These are phyloP conservation scores for Galemys pyrenaicus DNA, from an alignment of 2,113 vertebrate genomes.

Conservation along the genomic window DNA sequence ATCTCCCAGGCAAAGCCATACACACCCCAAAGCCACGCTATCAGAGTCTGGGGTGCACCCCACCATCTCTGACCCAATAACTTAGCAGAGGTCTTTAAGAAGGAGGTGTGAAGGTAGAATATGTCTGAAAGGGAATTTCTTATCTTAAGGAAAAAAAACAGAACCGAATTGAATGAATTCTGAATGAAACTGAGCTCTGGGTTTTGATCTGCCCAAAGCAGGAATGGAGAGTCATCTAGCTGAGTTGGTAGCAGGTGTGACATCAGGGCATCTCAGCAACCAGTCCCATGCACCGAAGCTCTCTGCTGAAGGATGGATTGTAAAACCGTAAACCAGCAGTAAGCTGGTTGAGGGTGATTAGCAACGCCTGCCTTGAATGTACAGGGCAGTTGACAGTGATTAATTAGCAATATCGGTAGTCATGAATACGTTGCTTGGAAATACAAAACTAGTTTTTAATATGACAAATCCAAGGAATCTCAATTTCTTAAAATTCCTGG, in stretches of 20 bases:
- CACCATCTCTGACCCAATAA: neutral
- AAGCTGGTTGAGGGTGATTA: neutral
- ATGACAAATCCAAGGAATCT: neutral
- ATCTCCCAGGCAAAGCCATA: neutral
- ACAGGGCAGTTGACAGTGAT: neutral
- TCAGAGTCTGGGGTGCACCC: neutral
- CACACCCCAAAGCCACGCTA: neutral
- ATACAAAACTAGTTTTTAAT: neutral
- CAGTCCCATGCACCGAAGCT: neutral
- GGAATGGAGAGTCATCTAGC: neutral
- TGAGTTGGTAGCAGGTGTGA: neutral
- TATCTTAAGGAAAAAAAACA: neutral
- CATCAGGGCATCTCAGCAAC: neutral
- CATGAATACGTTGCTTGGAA: neutral
- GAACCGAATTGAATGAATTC: neutral
- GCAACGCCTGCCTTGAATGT: neutral
- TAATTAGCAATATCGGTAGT: neutral
- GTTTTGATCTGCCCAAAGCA: neutral
- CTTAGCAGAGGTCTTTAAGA: neutral
- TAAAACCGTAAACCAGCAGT: neutral
- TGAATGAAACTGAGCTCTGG: neutral
- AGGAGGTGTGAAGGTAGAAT: neutral
- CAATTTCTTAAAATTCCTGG: neutral
- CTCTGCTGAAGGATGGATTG: neutral
- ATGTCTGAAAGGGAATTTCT: neutral